Evolutionary conservation across 2,113 vertebrate genomes (phyloP).

Genomic region (Planiliza haematocheilus): DNA sequence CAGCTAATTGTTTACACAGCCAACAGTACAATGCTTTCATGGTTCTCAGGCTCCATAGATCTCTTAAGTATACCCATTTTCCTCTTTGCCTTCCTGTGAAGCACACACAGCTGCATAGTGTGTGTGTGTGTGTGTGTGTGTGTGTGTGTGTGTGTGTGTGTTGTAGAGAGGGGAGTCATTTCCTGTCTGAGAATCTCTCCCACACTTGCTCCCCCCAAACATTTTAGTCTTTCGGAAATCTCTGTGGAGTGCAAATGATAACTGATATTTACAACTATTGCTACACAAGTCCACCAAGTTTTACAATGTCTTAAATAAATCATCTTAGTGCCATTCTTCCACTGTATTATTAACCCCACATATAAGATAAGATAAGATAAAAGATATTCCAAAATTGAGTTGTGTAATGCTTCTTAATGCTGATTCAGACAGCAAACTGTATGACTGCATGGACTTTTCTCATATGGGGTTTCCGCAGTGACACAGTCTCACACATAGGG

Average conservation of each 20-base stretch:
- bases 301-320: neutral
- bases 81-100: constrained; percentile 31
- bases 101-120: constrained; percentile 59
- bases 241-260: neutral
- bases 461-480: too few relatives aligned
- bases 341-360: neutral
- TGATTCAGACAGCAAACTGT: neutral
- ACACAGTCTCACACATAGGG: too few relatives aligned
- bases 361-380: too few relatives aligned
- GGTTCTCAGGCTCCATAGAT: neutral
- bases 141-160: constrained; percentile 15
- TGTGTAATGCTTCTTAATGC: neutral
- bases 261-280: too few relatives aligned
- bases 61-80: neutral
- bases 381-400: too few relatives aligned
- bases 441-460: too few relatives aligned
- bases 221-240: constrained; percentile 3
- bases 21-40: neutral
- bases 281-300: neutral
- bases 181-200: constrained; percentile 59
- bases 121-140: constrained; percentile 38
- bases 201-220: constrained; percentile 31
- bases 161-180: constrained; percentile 55
- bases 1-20: neutral
- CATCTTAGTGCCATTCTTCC: neutral